Conservation (phyloP, 2,888 invertebrate species). For the Erannis defoliaria region DNA sequence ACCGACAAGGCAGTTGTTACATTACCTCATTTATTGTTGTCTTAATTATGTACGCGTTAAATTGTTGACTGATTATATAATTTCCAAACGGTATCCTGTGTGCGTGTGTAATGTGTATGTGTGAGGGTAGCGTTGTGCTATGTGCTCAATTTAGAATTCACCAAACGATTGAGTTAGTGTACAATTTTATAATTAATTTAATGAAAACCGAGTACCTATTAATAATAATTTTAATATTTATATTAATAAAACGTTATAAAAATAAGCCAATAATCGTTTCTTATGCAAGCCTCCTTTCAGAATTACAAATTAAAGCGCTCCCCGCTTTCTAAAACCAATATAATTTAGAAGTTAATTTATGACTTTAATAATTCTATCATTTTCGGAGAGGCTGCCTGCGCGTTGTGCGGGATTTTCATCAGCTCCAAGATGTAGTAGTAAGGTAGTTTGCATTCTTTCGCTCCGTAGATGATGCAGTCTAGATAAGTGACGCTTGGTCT, state of each 20-base stretch:
- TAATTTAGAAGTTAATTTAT: neutral
- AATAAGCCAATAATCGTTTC: slow-evolving; percentile 56
- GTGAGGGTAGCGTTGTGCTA: slow-evolving; percentile 85
- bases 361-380: slow-evolving; percentile 69
- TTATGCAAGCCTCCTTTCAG: neutral
- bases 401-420: slow-evolving; percentile 92
- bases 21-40: slow-evolving; percentile 81
- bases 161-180: slow-evolving; percentile 85
- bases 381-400: slow-evolving; percentile 78
- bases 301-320: neutral
- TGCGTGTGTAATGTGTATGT: slow-evolving; percentile 67
- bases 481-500: slow-evolving; percentile 93
- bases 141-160: slow-evolving; percentile 86
- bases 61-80: slow-evolving; percentile 84
- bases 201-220: slow-evolving; percentile 85
- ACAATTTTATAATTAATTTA: slow-evolving; percentile 85
- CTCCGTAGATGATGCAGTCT: slow-evolving; percentile 90
- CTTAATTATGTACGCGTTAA: slow-evolving; percentile 69
- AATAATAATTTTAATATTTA: slow-evolving; percentile 86
- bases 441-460: slow-evolving; percentile 91
- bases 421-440: slow-evolving; percentile 90
- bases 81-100: slow-evolving; percentile 84
- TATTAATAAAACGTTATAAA: slow-evolving; percentile 84
- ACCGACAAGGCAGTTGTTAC: slow-evolving; percentile 79
- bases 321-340: neutral